Percentiles rank a stretch among this genome's conserved stretches.
Conservation (phyloP, 2,113 vertebrate genomes). For the Pomatostomus ruficeps region DNA sequence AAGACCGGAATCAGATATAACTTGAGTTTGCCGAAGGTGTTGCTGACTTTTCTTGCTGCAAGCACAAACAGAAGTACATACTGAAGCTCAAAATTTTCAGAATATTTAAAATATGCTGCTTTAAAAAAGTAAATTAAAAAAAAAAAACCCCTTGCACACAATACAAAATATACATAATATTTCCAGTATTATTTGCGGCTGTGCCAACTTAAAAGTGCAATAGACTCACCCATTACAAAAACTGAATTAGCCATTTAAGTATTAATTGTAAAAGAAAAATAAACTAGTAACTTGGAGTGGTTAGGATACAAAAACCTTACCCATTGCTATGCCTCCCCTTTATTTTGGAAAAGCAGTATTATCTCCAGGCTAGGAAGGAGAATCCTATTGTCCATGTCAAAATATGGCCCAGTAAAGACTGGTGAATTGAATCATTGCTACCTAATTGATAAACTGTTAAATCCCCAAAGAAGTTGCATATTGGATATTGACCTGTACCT, state of each 20-base stretch:
- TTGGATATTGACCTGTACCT: background rate
- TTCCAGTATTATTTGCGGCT: conserved; percentile 6
- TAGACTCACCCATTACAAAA: conserved; percentile 22
- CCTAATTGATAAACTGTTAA: background rate
- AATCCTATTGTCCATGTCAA: background rate
- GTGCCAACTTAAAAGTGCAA: conserved; percentile 61
- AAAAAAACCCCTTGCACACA: background rate
- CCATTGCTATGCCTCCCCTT: background rate
- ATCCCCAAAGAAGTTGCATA: background rate
- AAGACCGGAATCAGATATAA: background rate
- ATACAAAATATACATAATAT: conserved; percentile 57
- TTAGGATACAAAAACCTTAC: conserved; percentile 9
- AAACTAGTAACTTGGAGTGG: background rate
- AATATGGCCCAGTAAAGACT: background rate
- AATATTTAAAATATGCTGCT: background rate
- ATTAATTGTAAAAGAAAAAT: conserved; percentile 1
- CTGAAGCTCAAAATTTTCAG: background rate
- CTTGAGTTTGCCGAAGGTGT: background rate
- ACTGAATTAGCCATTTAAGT: background rate
- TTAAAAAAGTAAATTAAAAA: background rate
- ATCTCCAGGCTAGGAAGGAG: background rate
- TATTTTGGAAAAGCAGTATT: background rate
- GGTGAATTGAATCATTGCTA: background rate
- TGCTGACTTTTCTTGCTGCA: background rate
- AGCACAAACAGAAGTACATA: background rate